Percentiles rank a stretch among this genome's conserved stretches.
phyloP scores from a whole-genome alignment of 1,140 invertebrate species.

The Acyrthosiphon pisum region DNA sequence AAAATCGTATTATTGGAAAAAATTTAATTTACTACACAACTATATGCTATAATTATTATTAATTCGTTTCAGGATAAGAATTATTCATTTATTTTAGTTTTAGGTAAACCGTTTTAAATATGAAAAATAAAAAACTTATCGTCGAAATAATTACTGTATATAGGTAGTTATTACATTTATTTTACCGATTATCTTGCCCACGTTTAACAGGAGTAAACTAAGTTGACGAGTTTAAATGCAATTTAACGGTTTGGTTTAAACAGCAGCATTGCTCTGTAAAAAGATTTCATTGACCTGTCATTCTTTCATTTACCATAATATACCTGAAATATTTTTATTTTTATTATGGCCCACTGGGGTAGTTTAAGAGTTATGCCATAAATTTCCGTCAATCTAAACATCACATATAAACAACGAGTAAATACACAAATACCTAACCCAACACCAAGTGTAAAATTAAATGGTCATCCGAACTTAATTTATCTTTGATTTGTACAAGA shows the following conservation, averaged over 20 bases:
- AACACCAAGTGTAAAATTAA: background rate
- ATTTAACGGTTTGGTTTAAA: background rate
- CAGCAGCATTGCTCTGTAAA: background rate
- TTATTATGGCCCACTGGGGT: background rate
- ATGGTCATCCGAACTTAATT: background rate
- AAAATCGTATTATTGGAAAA: too few relatives aligned
- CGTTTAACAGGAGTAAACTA: background rate
- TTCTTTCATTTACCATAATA: background rate
- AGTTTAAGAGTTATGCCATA: background rate
- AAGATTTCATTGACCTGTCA: background rate
- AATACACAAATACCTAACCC: background rate
- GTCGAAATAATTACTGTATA: background rate
- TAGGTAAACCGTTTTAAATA: too few relatives aligned
- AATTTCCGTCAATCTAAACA: background rate
- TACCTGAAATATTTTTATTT: background rate
- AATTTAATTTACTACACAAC: too few relatives aligned
- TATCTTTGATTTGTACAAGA: background rate
- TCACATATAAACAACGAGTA: background rate
- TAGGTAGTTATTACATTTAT: background rate
- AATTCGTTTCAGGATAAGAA: background rate
- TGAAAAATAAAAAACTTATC: background rate
- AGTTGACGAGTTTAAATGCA: background rate
- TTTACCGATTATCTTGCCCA: background rate
- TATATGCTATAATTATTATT: background rate
- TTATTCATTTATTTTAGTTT: background rate